Conservation (phyloP, 92 coral and sea anemone genomes). For the Zoanthus sansibaricus region DNA sequence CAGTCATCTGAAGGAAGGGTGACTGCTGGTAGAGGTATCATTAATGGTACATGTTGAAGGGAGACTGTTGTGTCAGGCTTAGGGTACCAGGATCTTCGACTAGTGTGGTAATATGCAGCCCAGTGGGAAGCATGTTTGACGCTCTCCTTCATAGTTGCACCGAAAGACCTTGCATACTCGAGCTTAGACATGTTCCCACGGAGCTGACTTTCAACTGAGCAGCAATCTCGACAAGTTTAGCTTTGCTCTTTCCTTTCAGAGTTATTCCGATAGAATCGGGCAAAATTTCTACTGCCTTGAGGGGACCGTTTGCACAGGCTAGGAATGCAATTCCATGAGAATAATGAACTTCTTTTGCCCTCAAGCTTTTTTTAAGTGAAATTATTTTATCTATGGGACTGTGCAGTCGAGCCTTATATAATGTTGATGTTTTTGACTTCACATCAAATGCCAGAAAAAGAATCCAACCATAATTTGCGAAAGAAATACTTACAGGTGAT, state of each 20-base stretch:
- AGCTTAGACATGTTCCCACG: slow-evolving; percentile 56
- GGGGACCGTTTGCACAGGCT: slow-evolving; percentile 60
- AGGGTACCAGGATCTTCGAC: slow-evolving; percentile 53
- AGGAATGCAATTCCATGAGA: slow-evolving; percentile 55
- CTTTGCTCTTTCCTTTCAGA: slow-evolving; percentile 43
- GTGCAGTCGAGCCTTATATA: slow-evolving; percentile 67
- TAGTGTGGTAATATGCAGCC: slow-evolving; percentile 14
- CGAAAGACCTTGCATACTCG: slow-evolving; percentile 50
- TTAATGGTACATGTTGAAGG: background rate
- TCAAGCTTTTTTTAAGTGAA: slow-evolving; percentile 39
- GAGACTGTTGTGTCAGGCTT: slow-evolving; percentile 11
- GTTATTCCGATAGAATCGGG: slow-evolving; percentile 48
- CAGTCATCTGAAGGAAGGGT: slow-evolving; percentile 60
- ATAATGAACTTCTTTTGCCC: slow-evolving; percentile 59
- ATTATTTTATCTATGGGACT: slow-evolving; percentile 67
- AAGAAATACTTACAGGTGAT: slow-evolving; percentile 63
- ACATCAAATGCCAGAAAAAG: slow-evolving; percentile 60
- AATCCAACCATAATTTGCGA: slow-evolving; percentile 70
- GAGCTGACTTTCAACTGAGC: slow-evolving; percentile 48
- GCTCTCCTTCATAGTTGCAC: slow-evolving; percentile 55
- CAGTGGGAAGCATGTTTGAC: slow-evolving; percentile 44
- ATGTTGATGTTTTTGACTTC: slow-evolving; percentile 51
- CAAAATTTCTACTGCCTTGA: slow-evolving; percentile 47
- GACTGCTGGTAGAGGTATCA: slow-evolving; percentile 52
- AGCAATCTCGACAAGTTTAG: slow-evolving; percentile 30